Conservation (phyloP, 1,140 invertebrate genomes). For the Sweltsa coloradensis region DNA sequence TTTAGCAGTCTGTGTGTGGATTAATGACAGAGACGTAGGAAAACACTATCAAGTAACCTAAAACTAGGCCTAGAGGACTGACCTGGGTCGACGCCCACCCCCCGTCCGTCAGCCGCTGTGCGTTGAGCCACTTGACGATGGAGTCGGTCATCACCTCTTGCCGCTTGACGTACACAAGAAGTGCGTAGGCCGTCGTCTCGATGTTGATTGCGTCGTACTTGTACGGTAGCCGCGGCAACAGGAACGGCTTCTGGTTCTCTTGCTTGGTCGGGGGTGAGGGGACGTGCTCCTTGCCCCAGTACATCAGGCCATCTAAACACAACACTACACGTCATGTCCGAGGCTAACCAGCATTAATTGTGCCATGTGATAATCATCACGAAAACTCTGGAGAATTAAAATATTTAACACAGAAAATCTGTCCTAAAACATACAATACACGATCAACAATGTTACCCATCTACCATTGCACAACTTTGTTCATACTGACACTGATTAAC, state of each 20-base stretch:
- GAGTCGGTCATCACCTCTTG: slow-evolving; percentile 68
- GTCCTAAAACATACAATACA: too few relatives aligned
- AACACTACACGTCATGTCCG: slow-evolving; percentile 8
- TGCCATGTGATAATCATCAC: too few relatives aligned
- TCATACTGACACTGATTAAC: too few relatives aligned
- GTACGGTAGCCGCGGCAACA: slow-evolving; percentile 73
- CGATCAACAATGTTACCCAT: too few relatives aligned
- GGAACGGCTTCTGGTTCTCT: slow-evolving; percentile 83
- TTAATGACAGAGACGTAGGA: too few relatives aligned
- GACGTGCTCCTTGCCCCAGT: slow-evolving; percentile 69
- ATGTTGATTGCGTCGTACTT: slow-evolving; percentile 85
- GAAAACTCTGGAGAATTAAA: too few relatives aligned
- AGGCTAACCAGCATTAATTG: too few relatives aligned
- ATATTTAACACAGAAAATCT: too few relatives aligned
- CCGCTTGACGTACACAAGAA: slow-evolving; percentile 76
- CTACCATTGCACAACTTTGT: too few relatives aligned
- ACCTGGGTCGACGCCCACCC: slow-evolving; percentile 91
- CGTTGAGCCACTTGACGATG: slow-evolving; percentile 88
- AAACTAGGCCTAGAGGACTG: too few relatives aligned
- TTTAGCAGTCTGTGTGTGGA: too few relatives aligned
- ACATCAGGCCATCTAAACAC: slow-evolving; percentile 53
- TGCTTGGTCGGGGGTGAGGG: slow-evolving; percentile 68
- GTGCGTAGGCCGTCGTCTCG: slow-evolving; percentile 82
- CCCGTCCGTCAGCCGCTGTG: slow-evolving; percentile 79
- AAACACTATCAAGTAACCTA: too few relatives aligned